A percentile compares a stretch with the other conserved stretches of the same genome.
Conservation (phyloP, 2,888 invertebrate genomes). For the Drosophila conformis region DNA sequence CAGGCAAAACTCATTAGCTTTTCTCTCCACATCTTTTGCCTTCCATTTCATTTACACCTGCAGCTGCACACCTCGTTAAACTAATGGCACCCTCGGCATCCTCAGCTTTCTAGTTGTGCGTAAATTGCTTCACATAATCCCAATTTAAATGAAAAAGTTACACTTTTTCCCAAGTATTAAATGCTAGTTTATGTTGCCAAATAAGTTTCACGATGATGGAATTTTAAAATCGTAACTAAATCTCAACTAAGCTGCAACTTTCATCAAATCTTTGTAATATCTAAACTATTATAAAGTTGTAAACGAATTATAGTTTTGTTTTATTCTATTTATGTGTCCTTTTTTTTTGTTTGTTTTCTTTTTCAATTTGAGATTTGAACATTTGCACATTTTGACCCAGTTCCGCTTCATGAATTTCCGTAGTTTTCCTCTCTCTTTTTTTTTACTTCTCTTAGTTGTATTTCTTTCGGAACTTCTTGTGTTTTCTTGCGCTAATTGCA, state of each 20-base stretch:
- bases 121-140: slow-evolving; percentile 15
- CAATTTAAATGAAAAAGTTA: slow-evolving; percentile 33
- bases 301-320: slow-evolving; percentile 7
- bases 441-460: neutral
- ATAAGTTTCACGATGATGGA: slow-evolving; percentile 21
- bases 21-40: slow-evolving; percentile 1
- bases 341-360: neutral
- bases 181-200: slow-evolving; percentile 29
- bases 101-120: neutral
- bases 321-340: slow-evolving; percentile 3
- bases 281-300: slow-evolving; percentile 18
- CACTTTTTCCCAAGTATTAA: slow-evolving; percentile 14
- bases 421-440: neutral
- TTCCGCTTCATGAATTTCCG: slow-evolving; percentile 5
- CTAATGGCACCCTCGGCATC: slow-evolving; percentile 13
- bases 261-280: slow-evolving; percentile 9
- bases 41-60: slow-evolving; percentile 15
- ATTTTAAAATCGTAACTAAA: slow-evolving; percentile 22
- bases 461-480: slow-evolving; percentile 10
- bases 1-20: slow-evolving; percentile 46
- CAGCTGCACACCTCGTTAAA: slow-evolving; percentile 9
- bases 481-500: slow-evolving; percentile 6
- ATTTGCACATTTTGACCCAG: slow-evolving; percentile 19
- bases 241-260: slow-evolving; percentile 21
- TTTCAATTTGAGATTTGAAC: slow-evolving; percentile 3